These are phyloP conservation scores for Dilophus febrilis DNA, from an alignment of 2,888 invertebrate genomes.

Conservation along the genomic window DNA sequence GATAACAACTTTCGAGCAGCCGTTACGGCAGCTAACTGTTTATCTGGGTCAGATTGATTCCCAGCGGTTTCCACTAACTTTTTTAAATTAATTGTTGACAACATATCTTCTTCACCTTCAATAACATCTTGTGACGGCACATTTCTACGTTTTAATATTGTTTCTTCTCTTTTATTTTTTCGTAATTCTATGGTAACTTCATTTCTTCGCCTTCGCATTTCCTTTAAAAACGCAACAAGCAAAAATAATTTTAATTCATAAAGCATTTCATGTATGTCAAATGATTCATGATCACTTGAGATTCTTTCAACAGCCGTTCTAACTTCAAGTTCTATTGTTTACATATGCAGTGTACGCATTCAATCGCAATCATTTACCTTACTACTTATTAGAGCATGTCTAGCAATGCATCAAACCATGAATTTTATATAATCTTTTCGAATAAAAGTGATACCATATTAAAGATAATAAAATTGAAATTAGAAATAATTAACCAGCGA, in stretches of 20 bases:
- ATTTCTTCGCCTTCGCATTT: constrained; percentile 91
- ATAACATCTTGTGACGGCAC: constrained; percentile 78
- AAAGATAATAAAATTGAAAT: no score
- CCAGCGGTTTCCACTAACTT: constrained; percentile 76
- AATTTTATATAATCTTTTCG: no score
- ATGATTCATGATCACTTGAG: no score
- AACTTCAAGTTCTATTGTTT: no score
- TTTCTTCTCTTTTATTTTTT: constrained; percentile 97
- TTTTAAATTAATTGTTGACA: constrained; percentile 57
- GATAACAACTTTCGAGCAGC: constrained; percentile 89
- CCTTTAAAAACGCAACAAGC: constrained; percentile 34
- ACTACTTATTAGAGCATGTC: no score
- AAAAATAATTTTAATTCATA: background rate
- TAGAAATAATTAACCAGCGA: no score
- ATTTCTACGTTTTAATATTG: constrained; percentile 87
- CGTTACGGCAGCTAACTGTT: constrained; percentile 83
- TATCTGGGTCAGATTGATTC: constrained; percentile 56
- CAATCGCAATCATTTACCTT: no score
- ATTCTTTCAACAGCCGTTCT: no score
- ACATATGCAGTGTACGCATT: no score
- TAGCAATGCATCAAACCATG: no score
- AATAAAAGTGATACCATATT: no score
- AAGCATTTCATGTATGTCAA: no score
- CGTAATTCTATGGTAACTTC: constrained; percentile 93
- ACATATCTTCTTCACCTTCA: constrained; percentile 59